Evolutionary conservation across 2,113 vertebrate species (phyloP).

Genomic region (Myotis yumanensis): DNA sequence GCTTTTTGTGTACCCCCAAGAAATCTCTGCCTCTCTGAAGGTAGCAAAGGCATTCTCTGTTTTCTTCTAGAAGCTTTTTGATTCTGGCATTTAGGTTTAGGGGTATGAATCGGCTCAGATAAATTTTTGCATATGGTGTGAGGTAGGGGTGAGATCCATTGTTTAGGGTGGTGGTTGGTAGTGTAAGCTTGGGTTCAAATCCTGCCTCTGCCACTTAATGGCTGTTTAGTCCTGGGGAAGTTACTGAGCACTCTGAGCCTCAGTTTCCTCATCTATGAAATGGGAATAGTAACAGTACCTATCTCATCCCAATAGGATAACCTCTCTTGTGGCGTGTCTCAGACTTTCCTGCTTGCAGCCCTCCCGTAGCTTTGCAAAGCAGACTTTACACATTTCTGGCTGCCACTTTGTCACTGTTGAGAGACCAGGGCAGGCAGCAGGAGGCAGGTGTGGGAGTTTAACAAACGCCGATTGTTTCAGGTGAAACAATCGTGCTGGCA

Average conservation of each 20-base stretch:
- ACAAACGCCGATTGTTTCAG: neutral
- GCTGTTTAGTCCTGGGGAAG: neutral
- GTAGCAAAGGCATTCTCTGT: neutral
- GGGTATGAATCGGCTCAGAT: fast-evolving
- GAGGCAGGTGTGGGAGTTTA: constrained; percentile 28
- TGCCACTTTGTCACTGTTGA: neutral
- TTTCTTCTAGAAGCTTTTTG: neutral
- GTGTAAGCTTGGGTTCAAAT: neutral
- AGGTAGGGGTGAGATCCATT: neutral
- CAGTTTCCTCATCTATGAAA: neutral
- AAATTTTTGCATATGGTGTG: neutral
- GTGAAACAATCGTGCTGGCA: neutral
- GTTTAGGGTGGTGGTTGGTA: neutral
- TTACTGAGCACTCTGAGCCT: neutral
- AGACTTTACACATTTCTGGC: neutral
- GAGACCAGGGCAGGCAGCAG: neutral
- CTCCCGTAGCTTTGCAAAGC: neutral
- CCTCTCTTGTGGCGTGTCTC: neutral
- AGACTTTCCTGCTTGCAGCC: neutral
- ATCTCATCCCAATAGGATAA: too few species aligned
- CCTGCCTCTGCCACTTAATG: neutral
- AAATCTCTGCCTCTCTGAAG: neutral
- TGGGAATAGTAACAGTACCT: neutral
- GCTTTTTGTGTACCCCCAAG: neutral
- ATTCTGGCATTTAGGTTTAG: neutral